Percentiles rank a stretch among this genome's conserved stretches.
Conservation (phyloP, 23 tunicate species). For the Styela clava region DNA sequence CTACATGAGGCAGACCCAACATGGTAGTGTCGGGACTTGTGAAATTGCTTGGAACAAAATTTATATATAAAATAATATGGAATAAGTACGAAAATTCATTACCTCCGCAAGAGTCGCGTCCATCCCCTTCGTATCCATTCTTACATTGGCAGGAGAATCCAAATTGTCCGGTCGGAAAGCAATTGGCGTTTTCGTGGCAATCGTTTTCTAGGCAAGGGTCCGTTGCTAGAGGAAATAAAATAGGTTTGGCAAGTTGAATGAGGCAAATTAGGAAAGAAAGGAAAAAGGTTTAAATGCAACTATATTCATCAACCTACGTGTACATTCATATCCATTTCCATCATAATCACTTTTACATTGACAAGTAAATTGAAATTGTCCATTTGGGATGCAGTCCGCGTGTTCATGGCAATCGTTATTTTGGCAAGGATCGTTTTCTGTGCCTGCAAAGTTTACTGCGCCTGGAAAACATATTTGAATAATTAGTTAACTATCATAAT, state of each 20-base stretch:
- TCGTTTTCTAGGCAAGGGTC: not conserved
- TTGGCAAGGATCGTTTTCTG: not conserved
- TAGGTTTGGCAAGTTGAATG: not conserved
- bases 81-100: too few species aligned
- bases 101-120: not conserved
- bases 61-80: too few species aligned
- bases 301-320: too few species aligned
- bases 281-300: too few species aligned
- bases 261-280: too few species aligned
- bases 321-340: not conserved
- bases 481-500: too few species aligned
- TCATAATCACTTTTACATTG: not conserved
- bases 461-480: too few species aligned
- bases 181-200: not conserved
- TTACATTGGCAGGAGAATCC: not conserved
- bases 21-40: too few species aligned
- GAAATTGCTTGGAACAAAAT: too few species aligned
- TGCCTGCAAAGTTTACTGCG: too few species aligned
- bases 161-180: not conserved
- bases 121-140: not conserved
- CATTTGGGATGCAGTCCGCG: not conserved
- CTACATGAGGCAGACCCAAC: too few species aligned
- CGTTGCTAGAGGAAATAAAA: not conserved
- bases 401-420: not conserved
- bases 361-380: not conserved